These are phyloP conservation scores for Galleria mellonella DNA, from an alignment of 1,140 invertebrate species.

Conservation along the genomic window DNA sequence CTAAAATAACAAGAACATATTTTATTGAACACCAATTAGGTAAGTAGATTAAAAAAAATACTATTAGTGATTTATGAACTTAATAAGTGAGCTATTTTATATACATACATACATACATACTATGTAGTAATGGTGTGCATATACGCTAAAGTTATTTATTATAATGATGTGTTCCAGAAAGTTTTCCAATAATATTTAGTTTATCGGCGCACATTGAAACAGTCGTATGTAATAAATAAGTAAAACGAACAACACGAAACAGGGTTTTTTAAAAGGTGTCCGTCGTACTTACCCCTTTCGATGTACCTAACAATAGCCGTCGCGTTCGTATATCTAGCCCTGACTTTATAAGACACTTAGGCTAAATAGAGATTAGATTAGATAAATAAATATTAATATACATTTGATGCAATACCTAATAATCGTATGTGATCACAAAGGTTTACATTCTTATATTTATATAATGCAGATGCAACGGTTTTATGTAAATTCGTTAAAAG, in stretches of 20 bases:
- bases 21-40: constrained; percentile 62
- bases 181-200: constrained; percentile 55
- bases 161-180: constrained; percentile 58
- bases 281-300: constrained; percentile 18
- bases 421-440: constrained; percentile 13
- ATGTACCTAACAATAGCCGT: constrained; percentile 3
- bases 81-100: constrained; percentile 40
- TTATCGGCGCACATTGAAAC: constrained; percentile 30
- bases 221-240: constrained; percentile 29
- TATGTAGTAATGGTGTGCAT: too few relatives aligned
- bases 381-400: constrained; percentile 7
- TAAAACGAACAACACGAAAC: constrained; percentile 44
- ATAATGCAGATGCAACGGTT: constrained; percentile 5
- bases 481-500: not conserved
- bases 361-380: constrained; percentile 7
- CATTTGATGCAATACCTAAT: constrained; percentile 13
- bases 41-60: constrained; percentile 49
- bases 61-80: constrained; percentile 17
- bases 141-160: not conserved
- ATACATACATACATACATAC: constrained; percentile 31
- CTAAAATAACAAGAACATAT: constrained; percentile 36
- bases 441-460: constrained; percentile 12
- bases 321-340: constrained; percentile 5
- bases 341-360: constrained; percentile 12
- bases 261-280: constrained; percentile 41